Conservation (phyloP, 2,113 vertebrate species). For the Apistogramma diplotaenia region DNA sequence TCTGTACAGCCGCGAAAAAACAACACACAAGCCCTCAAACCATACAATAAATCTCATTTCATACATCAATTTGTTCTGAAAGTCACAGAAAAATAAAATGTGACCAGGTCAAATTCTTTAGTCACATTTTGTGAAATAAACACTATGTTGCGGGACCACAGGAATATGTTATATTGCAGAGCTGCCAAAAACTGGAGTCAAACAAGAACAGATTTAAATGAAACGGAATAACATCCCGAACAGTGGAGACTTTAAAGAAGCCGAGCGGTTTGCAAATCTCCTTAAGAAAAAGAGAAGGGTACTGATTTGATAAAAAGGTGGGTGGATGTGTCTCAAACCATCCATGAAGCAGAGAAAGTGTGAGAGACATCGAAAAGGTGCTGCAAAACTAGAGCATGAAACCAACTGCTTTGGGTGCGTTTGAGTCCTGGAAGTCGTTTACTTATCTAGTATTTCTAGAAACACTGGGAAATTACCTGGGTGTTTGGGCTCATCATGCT, state of each 20-base stretch:
- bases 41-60: constrained; percentile 24
- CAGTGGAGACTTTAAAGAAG: not conserved
- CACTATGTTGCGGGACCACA: not conserved
- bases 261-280: not conserved
- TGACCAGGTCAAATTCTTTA: constrained; percentile 30
- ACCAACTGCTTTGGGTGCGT: constrained; percentile 28
- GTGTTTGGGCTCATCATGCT: constrained; percentile 38
- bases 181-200: not conserved
- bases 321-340: constrained; percentile 27
- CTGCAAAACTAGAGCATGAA: constrained; percentile 24
- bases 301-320: constrained; percentile 17
- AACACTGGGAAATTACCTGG: constrained; percentile 58
- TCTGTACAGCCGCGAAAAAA: not conserved
- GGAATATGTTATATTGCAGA: not conserved
- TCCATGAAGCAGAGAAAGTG: constrained; percentile 33
- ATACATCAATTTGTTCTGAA: constrained; percentile 10
- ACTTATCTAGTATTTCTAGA: not conserved
- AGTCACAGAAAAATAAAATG: not conserved
- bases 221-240: not conserved
- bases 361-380: constrained; percentile 1
- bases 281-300: constrained; percentile 6
- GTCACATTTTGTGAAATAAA: constrained; percentile 1
- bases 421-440: not conserved
- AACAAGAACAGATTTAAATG: not conserved
- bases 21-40: constrained; percentile 6